Conservation (phyloP, 2,797 vertebrate genomes). For the Thripadectes ignobilis region DNA sequence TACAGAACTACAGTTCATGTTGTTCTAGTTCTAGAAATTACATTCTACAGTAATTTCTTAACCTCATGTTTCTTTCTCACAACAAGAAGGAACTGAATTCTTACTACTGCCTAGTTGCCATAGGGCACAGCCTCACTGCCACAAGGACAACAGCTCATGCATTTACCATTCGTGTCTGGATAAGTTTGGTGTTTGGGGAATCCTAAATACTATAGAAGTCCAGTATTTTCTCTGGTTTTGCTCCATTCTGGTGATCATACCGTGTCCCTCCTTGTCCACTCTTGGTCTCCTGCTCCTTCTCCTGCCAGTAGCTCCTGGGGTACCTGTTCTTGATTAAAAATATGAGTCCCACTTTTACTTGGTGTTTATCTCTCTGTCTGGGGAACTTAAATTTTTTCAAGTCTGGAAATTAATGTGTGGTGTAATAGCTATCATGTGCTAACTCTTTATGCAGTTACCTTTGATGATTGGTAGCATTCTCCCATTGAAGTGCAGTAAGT, state of each 20-base stretch:
- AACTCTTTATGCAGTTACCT: not conserved
- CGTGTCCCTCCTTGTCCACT: not conserved
- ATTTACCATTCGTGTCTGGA: not conserved
- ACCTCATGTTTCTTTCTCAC: not conserved
- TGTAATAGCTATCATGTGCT: not conserved
- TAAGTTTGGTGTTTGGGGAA: not conserved
- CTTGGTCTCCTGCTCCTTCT: not conserved
- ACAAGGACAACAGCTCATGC: not conserved
- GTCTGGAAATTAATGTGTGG: not conserved
- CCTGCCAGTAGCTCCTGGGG: not conserved
- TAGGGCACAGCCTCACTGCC: not conserved
- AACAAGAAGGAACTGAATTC: not conserved
- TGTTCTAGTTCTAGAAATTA: not conserved
- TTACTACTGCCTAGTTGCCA: not conserved
- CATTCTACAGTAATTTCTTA: not conserved
- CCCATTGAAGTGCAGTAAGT: not conserved
- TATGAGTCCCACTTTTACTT: not conserved
- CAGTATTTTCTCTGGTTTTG: not conserved
- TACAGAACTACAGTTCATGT: not conserved
- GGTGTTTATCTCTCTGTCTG: not conserved
- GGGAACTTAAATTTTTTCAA: not conserved
- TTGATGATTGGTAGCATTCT: not conserved
- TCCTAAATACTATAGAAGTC: not conserved
- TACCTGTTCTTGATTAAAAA: not conserved
- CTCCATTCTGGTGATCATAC: not conserved